phyloP scores from a whole-genome alignment of 1,140 invertebrate genomes.

The Papilio polyxenes region DNA sequence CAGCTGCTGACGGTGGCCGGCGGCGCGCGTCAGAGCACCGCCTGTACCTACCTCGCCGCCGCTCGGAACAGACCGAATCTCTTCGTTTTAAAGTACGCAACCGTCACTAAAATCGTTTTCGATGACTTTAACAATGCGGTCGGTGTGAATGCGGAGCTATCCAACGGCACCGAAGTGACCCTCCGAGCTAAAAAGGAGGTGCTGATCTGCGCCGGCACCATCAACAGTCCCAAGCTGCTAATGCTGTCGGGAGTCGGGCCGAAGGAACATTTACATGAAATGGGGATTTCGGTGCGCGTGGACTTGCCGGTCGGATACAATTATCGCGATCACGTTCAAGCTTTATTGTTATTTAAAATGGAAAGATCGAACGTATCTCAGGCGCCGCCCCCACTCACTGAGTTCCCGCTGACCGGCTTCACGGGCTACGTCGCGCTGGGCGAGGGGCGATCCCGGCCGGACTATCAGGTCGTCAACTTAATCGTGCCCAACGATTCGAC shows the following conservation, averaged over 20 bases:
- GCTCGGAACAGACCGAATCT: constrained; percentile 8
- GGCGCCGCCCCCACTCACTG: constrained; percentile 25
- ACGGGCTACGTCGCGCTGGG: constrained; percentile 49
- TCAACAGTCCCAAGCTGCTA: constrained; percentile 79
- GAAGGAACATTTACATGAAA: constrained; percentile 67
- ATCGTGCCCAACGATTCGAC: constrained; percentile 38
- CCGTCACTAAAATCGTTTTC: constrained; percentile 37
- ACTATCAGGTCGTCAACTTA: constrained; percentile 45
- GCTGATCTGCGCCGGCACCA: constrained; percentile 80
- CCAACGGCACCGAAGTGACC: constrained; percentile 44
- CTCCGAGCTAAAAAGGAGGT: constrained; percentile 80
- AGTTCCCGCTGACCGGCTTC: constrained; percentile 37
- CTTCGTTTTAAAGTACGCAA: constrained; percentile 6
- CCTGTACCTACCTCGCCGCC: not conserved
- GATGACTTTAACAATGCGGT: constrained; percentile 80
- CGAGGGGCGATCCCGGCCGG: constrained; percentile 38
- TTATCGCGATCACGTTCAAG: constrained; percentile 68
- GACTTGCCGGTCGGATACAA: constrained; percentile 87
- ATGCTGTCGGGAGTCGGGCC: constrained; percentile 84
- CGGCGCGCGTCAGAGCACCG: constrained; percentile 37
- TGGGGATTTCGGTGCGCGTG: constrained; percentile 63
- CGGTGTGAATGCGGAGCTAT: constrained; percentile 81
- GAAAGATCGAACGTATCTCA: constrained; percentile 37
- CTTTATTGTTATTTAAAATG: constrained; percentile 42
- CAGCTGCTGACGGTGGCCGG: constrained; percentile 35